Conservation (phyloP, 1,140 invertebrate species). For the Trichonephila clavata region DNA sequence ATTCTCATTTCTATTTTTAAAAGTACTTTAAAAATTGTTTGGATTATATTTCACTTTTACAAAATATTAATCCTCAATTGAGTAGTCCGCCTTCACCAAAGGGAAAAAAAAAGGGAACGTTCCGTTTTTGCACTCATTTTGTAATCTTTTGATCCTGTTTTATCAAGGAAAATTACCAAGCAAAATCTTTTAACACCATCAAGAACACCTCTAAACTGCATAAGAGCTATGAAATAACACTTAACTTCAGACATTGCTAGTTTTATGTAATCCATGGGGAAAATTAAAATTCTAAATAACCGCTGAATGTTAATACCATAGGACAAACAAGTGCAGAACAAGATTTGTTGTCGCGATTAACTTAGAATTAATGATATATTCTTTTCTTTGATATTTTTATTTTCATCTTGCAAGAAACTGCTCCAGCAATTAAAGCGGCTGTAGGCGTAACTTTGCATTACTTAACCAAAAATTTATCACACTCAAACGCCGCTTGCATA, state of each 20-base stretch:
- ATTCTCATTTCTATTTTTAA: too few species aligned
- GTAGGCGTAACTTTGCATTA: background rate
- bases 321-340: background rate
- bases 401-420: background rate
- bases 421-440: background rate
- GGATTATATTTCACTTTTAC: too few species aligned
- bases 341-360: conserved; percentile 22
- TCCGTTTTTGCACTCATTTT: background rate
- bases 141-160: background rate
- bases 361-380: background rate
- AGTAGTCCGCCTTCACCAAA: too few species aligned
- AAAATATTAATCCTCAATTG: too few species aligned
- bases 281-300: background rate
- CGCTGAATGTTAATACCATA: background rate
- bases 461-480: conserved; percentile 16
- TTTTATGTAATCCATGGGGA: background rate
- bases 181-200: background rate
- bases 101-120: too few species aligned
- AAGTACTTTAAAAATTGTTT: too few species aligned
- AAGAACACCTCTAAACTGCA: background rate
- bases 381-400: background rate
- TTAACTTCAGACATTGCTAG: background rate
- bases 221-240: background rate
- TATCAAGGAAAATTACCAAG: background rate
- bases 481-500: conserved; percentile 12